Percentiles rank a stretch among this genome's conserved stretches.
These are phyloP conservation scores for Noctilio leporinus DNA, from an alignment of 2,113 vertebrate species.

Conservation along the genomic window DNA sequence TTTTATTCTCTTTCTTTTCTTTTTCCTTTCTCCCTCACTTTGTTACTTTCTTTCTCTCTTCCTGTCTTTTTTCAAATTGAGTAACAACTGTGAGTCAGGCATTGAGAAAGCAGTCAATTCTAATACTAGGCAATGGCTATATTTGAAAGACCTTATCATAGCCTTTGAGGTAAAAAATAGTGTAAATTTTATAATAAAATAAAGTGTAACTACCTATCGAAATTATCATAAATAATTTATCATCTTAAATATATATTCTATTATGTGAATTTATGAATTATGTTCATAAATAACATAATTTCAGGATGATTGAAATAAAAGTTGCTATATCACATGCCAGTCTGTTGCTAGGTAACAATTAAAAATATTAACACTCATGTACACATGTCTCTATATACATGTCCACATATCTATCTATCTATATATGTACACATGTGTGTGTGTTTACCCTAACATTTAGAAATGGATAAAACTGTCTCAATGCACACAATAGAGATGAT, in stretches of 20 bases:
- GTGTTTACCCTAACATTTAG: background rate
- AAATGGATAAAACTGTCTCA: background rate
- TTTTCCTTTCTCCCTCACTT: background rate
- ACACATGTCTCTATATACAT: background rate
- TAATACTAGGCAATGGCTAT: background rate
- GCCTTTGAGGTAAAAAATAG: background rate
- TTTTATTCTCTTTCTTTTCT: background rate
- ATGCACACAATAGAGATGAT: background rate
- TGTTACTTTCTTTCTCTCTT: background rate
- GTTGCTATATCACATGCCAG: background rate
- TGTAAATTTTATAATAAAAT: background rate
- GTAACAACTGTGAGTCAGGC: background rate
- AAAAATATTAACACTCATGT: background rate
- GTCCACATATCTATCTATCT: background rate
- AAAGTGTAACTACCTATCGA: background rate
- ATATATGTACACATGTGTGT: background rate
- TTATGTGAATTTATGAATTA: background rate
- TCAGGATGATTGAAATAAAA: slow-evolving; percentile 10
- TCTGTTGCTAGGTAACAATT: background rate
- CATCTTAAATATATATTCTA: background rate
- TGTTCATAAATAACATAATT: too few relatives aligned
- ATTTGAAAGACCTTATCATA: background rate
- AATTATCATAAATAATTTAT: background rate
- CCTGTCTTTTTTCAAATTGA: background rate
- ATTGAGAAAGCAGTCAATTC: background rate